Percentiles rank a stretch among this genome's conserved stretches.
Conservation (phyloP, 1,140 invertebrate species). For the Heliconius hewitsoni region DNA sequence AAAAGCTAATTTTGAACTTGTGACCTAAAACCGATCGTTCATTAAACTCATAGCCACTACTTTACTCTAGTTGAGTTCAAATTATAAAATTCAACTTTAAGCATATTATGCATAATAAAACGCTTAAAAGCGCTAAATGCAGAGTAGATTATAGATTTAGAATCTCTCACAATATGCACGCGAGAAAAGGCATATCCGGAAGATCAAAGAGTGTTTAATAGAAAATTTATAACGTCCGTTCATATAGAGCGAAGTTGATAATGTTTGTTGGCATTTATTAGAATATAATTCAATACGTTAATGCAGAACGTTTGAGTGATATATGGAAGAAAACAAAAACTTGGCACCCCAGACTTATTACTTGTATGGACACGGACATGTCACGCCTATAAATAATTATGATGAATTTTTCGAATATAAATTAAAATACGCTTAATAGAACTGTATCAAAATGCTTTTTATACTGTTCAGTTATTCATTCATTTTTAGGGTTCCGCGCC, state of each 20-base stretch:
- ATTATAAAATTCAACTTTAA: not conserved
- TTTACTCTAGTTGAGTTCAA: not conserved
- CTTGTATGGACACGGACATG: constrained; percentile 24
- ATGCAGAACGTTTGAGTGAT: constrained; percentile 25
- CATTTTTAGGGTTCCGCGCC: not conserved
- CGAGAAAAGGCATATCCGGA: constrained; percentile 31
- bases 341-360: constrained; percentile 32
- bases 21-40: not conserved
- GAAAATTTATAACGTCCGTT: constrained; percentile 34
- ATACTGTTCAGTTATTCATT: not conserved
- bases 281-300: constrained; percentile 32
- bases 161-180: constrained; percentile 8
- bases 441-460: not conserved
- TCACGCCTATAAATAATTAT: constrained; percentile 24
- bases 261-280: constrained; percentile 35
- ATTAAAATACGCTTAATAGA: not conserved
- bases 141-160: not conserved
- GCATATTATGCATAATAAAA: not conserved
- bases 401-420: constrained; percentile 1
- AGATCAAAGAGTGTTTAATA: constrained; percentile 31
- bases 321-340: constrained; percentile 26
- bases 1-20: not conserved
- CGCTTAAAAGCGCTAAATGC: not conserved
- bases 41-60: not conserved
- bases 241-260: constrained; percentile 30